Base-by-base conservation (phyloP, 2,888 invertebrate genomes). In the Meloe dianella region DNA sequence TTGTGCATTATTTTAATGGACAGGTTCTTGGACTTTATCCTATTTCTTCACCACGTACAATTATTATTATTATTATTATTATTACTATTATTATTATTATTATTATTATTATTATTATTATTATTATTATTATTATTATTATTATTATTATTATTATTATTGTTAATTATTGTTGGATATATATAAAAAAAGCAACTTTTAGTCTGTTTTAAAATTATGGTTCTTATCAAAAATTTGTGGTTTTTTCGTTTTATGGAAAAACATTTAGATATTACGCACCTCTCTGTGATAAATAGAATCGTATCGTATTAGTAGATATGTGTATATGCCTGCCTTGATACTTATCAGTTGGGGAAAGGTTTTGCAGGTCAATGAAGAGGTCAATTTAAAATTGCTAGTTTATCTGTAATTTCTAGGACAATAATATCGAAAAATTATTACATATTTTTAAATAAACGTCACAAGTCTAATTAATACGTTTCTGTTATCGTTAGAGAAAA, bases 11-110 rank as follows among this genome's bases (percentile, higher is more conserved):
- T 51, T 51, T 51, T 51, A 51, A 51, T 38, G 29, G 57, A 61
- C 69, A 69, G 74, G 74, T 74, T 74, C 74, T 74, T 74, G 74
- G 74, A 74, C 75, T 75, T 73, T 70, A 73, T 70, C 38, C 60
- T 54, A 51, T 51, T 51, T 51, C 22, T 51, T 51, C 51, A 51
- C 12, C 54, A 35, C 24, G n/a, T 35, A 35, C 2, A 12, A 35
- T 12, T 35, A 35, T 1, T 12, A 35, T 10, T 35, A 35, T 3
- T 12, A 0, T 8, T 12, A 35, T 35, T 12, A 35, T 35, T 41
- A 41, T 41, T 41, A 41, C 17, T 41, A 41, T n/a, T 41, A 35
- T 32, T 32, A 32, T 32, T 32, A 10, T 32, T 32, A 32, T 32
- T 35, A 35, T 10, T 35, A 35, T 12, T 35, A 35, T 12, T 35